Evolutionary conservation across 2,113 vertebrate species (phyloP).

Genomic region (Protobothrops flavoviridis): DNA sequence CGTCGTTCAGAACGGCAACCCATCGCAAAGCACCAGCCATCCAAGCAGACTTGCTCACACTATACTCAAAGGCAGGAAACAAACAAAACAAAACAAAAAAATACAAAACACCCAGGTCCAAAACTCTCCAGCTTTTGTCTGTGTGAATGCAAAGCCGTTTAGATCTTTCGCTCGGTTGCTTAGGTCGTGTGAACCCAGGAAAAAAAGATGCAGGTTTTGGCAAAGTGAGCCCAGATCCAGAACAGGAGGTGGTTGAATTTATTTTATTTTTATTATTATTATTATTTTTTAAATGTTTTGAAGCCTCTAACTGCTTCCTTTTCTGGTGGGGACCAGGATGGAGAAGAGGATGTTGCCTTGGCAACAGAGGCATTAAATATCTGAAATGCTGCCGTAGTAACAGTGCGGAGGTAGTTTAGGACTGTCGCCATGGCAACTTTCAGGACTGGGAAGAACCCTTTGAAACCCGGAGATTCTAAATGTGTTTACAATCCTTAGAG

Average conservation of each 20-base stretch:
- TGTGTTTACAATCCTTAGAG: not conserved
- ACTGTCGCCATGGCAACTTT: conserved; percentile 16
- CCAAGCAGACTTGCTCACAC: not conserved
- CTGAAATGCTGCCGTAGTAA: conserved; percentile 24
- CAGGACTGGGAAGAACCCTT: conserved; percentile 6
- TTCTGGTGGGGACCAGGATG: not conserved
- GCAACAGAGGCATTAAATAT: conserved; percentile 21
- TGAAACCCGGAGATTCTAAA: conserved; percentile 15
- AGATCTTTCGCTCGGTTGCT: not conserved
- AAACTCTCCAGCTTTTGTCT: not conserved
- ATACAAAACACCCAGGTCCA: not conserved
- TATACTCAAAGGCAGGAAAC: not conserved
- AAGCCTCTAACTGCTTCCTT: not conserved
- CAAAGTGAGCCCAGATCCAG: not conserved
- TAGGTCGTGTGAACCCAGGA: not conserved
- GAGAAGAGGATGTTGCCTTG: conserved; percentile 20
- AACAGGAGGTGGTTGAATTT: not conserved
- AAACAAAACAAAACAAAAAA: not conserved
- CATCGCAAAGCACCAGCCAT: not conserved
- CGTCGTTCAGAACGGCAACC: not conserved
- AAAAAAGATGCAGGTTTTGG: not conserved
- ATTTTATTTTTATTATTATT: not conserved
- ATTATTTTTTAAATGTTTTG: too few relatives aligned
- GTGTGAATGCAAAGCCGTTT: not conserved
- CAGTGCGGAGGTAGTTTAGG: conserved; percentile 21